Evolutionary conservation across 2,888 invertebrate genomes (phyloP).

Genomic region (Lissocephala sabroskyi): DNA sequence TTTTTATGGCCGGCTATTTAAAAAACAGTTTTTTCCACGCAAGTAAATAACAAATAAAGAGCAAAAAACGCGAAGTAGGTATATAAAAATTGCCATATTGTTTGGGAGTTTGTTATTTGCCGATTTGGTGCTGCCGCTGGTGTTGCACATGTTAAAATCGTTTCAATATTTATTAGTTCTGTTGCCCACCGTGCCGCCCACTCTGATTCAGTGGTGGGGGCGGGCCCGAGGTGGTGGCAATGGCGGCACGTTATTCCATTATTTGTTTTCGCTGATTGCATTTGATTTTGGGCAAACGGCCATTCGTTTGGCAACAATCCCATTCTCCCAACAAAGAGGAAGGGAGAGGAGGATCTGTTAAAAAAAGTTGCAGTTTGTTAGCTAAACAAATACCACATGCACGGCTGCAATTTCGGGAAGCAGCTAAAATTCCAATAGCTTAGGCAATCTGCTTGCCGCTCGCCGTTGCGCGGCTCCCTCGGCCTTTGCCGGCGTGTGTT

Average conservation of each 20-base stretch:
- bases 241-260: slow-evolving; percentile 62
- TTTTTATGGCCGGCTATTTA: slow-evolving; percentile 16
- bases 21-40: slow-evolving; percentile 12
- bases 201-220: neutral
- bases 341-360: slow-evolving; percentile 4
- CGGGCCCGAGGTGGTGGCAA: slow-evolving; percentile 24
- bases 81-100: slow-evolving; percentile 7
- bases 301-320: slow-evolving; percentile 31
- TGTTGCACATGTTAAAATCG: slow-evolving; percentile 22
- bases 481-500: no score
- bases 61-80: no score
- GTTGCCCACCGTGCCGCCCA: slow-evolving; percentile 19
- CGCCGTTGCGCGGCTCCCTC: no score
- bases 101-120: slow-evolving; percentile 22
- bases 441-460: no score
- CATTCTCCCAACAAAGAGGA: slow-evolving; percentile 6
- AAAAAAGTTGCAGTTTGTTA: slow-evolving; percentile 35
- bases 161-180: slow-evolving; percentile 51
- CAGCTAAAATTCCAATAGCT: no score
- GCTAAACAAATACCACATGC: slow-evolving; percentile 39
- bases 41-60: no score
- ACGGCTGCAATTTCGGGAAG: slow-evolving; percentile 15
- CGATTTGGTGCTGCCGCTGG: slow-evolving; percentile 15
- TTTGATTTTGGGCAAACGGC: slow-evolving; percentile 58
- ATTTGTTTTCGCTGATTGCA: slow-evolving; percentile 65